Conservation (phyloP, 1,140 invertebrate species). For the Danaus melanippus region DNA sequence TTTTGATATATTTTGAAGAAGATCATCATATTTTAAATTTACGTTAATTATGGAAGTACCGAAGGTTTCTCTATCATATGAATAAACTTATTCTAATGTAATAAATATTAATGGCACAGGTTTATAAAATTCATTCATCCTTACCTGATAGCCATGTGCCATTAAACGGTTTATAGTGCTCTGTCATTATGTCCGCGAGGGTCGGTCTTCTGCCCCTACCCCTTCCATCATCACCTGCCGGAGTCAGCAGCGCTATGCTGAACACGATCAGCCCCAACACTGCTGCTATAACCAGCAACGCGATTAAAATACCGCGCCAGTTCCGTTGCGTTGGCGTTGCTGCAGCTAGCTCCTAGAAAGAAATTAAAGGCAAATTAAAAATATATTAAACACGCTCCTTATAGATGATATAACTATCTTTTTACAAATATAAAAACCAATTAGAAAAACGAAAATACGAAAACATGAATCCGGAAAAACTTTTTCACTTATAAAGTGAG, state of each 20-base stretch:
- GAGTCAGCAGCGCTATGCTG: slow-evolving; percentile 88
- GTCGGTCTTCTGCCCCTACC: slow-evolving; percentile 77
- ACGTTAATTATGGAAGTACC: too few relatives aligned
- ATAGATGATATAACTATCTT: too few relatives aligned
- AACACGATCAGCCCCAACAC: slow-evolving; percentile 90
- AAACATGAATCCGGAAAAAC: too few relatives aligned
- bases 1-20: too few relatives aligned
- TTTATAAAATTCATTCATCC: slow-evolving; percentile 12
- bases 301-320: slow-evolving; percentile 92
- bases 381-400: too few relatives aligned
- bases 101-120: too few relatives aligned
- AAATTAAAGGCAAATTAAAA: too few relatives aligned
- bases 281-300: slow-evolving; percentile 87
- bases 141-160: slow-evolving; percentile 87
- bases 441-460: too few relatives aligned
- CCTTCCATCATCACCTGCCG: slow-evolving; percentile 79
- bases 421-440: neutral
- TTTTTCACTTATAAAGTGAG: too few relatives aligned
- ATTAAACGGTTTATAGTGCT: slow-evolving; percentile 80
- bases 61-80: too few relatives aligned
- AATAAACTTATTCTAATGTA: too few relatives aligned
- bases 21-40: too few relatives aligned
- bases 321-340: slow-evolving; percentile 86
- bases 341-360: slow-evolving; percentile 82
- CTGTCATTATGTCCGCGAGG: slow-evolving; percentile 77